These are phyloP conservation scores for Callosobruchus maculatus DNA, from an alignment of 2,888 invertebrate species.

Conservation along the genomic window DNA sequence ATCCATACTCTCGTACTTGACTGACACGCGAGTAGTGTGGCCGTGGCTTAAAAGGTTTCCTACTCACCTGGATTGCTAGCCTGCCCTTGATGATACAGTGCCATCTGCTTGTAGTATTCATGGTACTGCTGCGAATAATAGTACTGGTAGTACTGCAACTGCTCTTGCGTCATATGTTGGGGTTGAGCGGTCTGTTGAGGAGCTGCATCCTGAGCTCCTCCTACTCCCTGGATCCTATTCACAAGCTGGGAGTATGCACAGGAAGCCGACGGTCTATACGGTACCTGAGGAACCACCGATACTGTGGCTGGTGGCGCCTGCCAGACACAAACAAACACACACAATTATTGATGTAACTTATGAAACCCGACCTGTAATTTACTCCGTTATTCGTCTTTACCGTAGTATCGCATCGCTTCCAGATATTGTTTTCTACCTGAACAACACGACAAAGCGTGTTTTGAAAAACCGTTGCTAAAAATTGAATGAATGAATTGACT, in stretches of 20 bases:
- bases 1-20: too few species aligned
- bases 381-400: too few species aligned
- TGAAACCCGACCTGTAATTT: constrained; percentile 1
- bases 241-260: constrained; percentile 87
- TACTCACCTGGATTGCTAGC: constrained; percentile 29
- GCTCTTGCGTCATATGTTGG: constrained; percentile 38
- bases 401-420: too few species aligned
- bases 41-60: not conserved
- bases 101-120: constrained; percentile 46
- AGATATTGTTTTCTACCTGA: too few species aligned
- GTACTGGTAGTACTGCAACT: constrained; percentile 46
- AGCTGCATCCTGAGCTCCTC: constrained; percentile 9
- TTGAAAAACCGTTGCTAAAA: too few species aligned
- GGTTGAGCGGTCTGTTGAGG: constrained; percentile 10
- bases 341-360: constrained; percentile 22
- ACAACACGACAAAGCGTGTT: too few species aligned
- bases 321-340: constrained; percentile 16
- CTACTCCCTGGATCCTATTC: constrained; percentile 73
- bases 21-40: too few species aligned
- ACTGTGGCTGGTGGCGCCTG: constrained; percentile 21
- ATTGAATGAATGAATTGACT: too few species aligned
- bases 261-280: constrained; percentile 79
- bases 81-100: constrained; percentile 32
- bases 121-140: constrained; percentile 46
- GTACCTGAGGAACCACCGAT: constrained; percentile 52